Percentiles rank a stretch among this genome's conserved stretches.
Conservation (phyloP, 2,888 invertebrate genomes). For the Andrena flavipes region DNA sequence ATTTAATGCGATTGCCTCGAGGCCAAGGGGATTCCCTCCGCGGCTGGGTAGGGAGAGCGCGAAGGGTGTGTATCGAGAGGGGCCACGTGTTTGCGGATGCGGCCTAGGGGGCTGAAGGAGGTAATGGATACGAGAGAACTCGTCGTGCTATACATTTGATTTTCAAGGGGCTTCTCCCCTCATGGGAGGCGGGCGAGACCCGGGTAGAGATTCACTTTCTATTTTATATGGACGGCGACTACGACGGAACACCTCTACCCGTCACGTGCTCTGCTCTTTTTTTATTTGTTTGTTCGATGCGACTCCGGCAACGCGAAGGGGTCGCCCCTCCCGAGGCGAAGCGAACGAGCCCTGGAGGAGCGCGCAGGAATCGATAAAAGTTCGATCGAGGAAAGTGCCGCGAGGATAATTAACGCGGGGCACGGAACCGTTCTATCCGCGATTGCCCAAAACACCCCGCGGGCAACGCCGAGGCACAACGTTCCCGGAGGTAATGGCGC, state of each 20-base stretch:
- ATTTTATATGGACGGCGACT: slow-evolving; percentile 69
- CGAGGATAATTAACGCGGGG: not conserved
- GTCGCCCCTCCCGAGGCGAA: slow-evolving; percentile 5
- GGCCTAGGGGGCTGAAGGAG: slow-evolving; percentile 65
- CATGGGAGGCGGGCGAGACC: slow-evolving; percentile 29
- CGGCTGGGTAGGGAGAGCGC: slow-evolving; percentile 32
- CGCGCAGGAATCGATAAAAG: slow-evolving; percentile 16
- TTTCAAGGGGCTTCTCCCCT: slow-evolving; percentile 64
- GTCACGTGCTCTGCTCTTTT: slow-evolving; percentile 54
- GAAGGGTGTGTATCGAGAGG: slow-evolving; percentile 59
- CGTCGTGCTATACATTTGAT: slow-evolving; percentile 64
- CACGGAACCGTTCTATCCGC: not conserved
- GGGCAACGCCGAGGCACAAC: not conserved
- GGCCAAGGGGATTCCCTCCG: slow-evolving; percentile 33
- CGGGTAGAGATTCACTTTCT: slow-evolving; percentile 70
- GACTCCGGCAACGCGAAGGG: slow-evolving; percentile 5
- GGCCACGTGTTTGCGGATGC: slow-evolving; percentile 71
- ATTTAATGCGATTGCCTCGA: slow-evolving; percentile 68
- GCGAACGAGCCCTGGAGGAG: not conserved
- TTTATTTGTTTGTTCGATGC: not conserved
- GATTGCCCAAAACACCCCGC: not conserved
- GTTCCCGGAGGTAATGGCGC: slow-evolving; percentile 1
- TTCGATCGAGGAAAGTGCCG: slow-evolving; percentile 3
- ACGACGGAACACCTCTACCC: slow-evolving; percentile 57
- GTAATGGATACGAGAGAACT: slow-evolving; percentile 78